Conservation (phyloP, 2,797 vertebrate genomes). For the Etheostoma perlongum region DNA sequence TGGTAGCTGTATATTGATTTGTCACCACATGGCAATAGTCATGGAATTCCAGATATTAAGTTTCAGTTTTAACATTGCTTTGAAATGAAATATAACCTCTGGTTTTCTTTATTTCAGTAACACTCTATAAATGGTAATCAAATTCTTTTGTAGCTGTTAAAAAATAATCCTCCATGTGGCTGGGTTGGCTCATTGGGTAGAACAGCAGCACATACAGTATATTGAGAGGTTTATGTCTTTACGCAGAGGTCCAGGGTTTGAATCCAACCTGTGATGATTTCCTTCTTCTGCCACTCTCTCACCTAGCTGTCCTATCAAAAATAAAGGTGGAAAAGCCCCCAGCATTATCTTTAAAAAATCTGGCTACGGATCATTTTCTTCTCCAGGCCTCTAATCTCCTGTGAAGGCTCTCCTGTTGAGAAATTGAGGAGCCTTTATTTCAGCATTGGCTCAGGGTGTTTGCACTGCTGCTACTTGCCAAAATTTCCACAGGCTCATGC, state of each 20-base stretch:
- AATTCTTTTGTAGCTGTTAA: not conserved
- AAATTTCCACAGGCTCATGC: slow-evolving; percentile 76
- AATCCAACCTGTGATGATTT: too few species aligned
- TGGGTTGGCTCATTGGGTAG: not conserved
- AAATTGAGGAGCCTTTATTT: slow-evolving; percentile 61
- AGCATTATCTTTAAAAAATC: too few species aligned
- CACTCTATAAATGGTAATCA: not conserved
- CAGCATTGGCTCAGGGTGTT: slow-evolving; percentile 67
- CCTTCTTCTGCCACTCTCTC: too few species aligned
- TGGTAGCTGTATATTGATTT: slow-evolving; percentile 6
- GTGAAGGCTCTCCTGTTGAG: slow-evolving; percentile 43
- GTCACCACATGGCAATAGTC: slow-evolving; percentile 4
- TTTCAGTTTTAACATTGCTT: slow-evolving; percentile 26
- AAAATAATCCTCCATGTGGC: not conserved
- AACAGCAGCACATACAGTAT: too few species aligned
- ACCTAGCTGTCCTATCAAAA: too few species aligned
- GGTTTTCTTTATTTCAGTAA: not conserved
- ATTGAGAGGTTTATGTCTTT: too few species aligned
- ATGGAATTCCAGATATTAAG: not conserved
- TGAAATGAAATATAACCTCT: slow-evolving; percentile 13
- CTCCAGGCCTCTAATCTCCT: slow-evolving; percentile 30
- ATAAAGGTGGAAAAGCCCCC: too few species aligned
- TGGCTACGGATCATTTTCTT: not conserved
- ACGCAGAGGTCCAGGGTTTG: too few species aligned
- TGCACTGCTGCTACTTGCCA: slow-evolving; percentile 68